Base-by-base conservation (phyloP, 2,797 vertebrate species). In the Dipus sagitta region DNA sequence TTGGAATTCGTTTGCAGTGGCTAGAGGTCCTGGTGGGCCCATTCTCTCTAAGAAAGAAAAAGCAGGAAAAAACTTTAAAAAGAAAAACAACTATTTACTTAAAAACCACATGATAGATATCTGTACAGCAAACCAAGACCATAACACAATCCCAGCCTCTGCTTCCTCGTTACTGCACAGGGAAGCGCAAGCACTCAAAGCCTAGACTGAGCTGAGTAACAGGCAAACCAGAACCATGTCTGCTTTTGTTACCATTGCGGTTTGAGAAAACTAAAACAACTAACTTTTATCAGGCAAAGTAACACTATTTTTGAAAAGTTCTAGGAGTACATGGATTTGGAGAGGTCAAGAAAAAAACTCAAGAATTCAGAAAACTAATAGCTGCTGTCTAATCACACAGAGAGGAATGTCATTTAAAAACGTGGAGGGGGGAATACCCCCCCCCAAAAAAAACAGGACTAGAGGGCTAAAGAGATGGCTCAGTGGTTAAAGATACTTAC, bases 291-390 rank as follows among this genome's bases (percentile, higher is more conserved):
- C 74, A 74, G 90, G 54, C 67, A 90, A 86, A 32, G 2, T 90
- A 83, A 71, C 34, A 67, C 17, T 72, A 89, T 83, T 28, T 94
- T 32, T 86, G 72, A 23, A 65, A 94, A 86, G 62, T 11, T 90
- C 18, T 24, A 67, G 13, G 32, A 86, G 1, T 34, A 86, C 52
- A 0, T 86, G 26, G 93, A 58, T 87, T 77, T 24, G 89, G 11
- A 28, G 26, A 78, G 7, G 10, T 67, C 79, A 91, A 84, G 52
- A 71, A 81, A 58, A 68, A 65, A 85, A 23, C 0, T 75, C n/a
- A 72, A 54, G 42, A 74, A 77, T 52, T 88, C 32, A 89, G 72
- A 70, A 90, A 93, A 88, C 2, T 23, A 42, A 23, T 38, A 15
- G 20, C 20, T 64, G n/a, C 14, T 87, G 3, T 47, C 21, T 62